Conservation (phyloP, 2,888 invertebrate species). For the Oxystoma pomonae region DNA sequence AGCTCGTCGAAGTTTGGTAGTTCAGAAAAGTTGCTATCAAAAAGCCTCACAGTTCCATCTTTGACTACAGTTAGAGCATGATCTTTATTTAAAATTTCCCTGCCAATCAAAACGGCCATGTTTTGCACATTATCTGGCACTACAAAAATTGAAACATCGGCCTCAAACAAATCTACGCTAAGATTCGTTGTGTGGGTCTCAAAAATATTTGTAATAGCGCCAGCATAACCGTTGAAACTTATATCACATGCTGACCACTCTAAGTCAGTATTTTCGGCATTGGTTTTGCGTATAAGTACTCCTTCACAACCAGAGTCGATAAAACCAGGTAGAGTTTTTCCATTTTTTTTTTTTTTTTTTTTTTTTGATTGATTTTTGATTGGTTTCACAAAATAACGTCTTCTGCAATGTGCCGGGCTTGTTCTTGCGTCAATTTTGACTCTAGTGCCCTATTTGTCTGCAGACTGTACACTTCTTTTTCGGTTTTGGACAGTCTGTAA, state of each 20-base stretch:
- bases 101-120: conserved; percentile 6
- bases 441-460: not conserved
- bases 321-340: too few species aligned
- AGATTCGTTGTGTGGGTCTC: not conserved
- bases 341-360: not conserved
- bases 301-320: too few species aligned
- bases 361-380: not conserved
- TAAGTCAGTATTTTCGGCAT: too few species aligned
- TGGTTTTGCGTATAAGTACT: too few species aligned
- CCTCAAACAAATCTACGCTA: too few species aligned
- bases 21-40: conserved; percentile 5
- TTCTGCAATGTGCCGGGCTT: too few species aligned
- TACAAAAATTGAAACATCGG: too few species aligned
- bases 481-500: conserved; percentile 9
- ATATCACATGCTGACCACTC: not conserved
- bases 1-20: conserved; percentile 8
- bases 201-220: not conserved
- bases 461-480: conserved; percentile 6
- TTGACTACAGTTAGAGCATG: conserved; percentile 8
- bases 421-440: not conserved
- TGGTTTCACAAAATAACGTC: too few species aligned
- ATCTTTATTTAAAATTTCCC: conserved; percentile 6
- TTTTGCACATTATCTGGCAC: conserved; percentile 9
- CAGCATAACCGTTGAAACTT: not conserved
- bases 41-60: conserved; percentile 7